Conservation (phyloP, 2,797 vertebrate genomes). For the Pipistrellus kuhlii region DNA sequence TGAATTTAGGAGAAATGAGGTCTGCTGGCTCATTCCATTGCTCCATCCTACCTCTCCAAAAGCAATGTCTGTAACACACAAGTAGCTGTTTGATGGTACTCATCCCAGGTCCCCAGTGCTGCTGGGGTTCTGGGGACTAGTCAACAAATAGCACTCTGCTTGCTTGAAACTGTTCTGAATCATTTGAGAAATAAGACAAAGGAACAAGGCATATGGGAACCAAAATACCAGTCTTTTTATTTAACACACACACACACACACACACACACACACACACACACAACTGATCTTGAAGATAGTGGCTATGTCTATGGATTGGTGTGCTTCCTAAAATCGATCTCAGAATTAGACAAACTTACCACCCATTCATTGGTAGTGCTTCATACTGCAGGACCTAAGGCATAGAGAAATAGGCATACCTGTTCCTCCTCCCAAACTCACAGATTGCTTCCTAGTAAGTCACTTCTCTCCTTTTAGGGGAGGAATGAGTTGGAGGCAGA, state of each 20-base stretch:
- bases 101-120: neutral
- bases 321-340: neutral
- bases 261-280: too few species aligned
- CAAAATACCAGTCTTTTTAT: neutral
- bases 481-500: neutral
- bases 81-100: neutral
- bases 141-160: neutral
- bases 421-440: neutral
- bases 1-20: constrained; percentile 25
- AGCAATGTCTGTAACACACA: neutral
- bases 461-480: constrained; percentile 1
- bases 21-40: neutral
- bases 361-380: neutral
- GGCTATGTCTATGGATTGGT: neutral
- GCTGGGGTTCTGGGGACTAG: neutral
- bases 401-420: neutral
- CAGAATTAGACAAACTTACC: neutral
- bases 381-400: neutral
- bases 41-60: neutral
- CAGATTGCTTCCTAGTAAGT: neutral
- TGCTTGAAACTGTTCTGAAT: neutral
- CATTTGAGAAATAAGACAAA: constrained; percentile 30
- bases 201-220: neutral
- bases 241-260: neutral
- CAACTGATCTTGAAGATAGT: neutral